phyloP scores from a whole-genome alignment of 2,113 vertebrate species.

The Mastomys natalensis region DNA sequence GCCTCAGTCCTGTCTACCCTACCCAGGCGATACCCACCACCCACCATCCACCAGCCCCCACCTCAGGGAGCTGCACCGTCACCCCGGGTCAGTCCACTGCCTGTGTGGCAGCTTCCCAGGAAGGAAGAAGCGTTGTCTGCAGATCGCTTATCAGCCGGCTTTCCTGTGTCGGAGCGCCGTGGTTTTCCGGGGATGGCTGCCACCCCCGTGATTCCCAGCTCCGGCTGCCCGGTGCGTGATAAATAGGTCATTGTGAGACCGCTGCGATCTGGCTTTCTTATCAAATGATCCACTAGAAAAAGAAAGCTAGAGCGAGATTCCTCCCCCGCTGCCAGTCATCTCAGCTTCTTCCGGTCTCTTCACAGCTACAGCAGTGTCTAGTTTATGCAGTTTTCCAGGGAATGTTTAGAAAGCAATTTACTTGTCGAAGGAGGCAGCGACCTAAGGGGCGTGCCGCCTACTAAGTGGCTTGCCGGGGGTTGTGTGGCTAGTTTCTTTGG shows the following conservation, averaged over 20 bases:
- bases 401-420: conserved; percentile 47
- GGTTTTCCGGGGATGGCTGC: conserved; percentile 84
- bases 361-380: conserved; percentile 75
- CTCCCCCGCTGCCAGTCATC: conserved; percentile 73
- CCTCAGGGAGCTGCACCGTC: conserved; percentile 57
- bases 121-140: conserved; percentile 87
- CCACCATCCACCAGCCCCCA: neutral
- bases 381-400: conserved; percentile 55
- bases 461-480: neutral
- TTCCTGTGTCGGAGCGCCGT: conserved; percentile 86
- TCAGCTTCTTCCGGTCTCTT: conserved; percentile 11
- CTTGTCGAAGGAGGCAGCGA: neutral
- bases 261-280: conserved; percentile 81
- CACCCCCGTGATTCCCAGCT: conserved; percentile 89
- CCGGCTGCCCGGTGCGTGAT: conserved; percentile 71
- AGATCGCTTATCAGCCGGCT: conserved; percentile 88
- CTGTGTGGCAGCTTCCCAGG: conserved; percentile 84
- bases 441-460: neutral
- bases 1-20: neutral
- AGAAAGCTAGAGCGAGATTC: conserved; percentile 48
- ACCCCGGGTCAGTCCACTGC: conserved; percentile 79
- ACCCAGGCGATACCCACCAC: neutral
- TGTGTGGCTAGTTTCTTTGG: neutral
- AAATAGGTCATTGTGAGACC: conserved; percentile 86
- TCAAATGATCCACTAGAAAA: conserved; percentile 77